A percentile compares a stretch with the other conserved stretches of the same genome.
Conservation (phyloP, 2,888 invertebrate genomes). For the Balanococcus diminutus region DNA sequence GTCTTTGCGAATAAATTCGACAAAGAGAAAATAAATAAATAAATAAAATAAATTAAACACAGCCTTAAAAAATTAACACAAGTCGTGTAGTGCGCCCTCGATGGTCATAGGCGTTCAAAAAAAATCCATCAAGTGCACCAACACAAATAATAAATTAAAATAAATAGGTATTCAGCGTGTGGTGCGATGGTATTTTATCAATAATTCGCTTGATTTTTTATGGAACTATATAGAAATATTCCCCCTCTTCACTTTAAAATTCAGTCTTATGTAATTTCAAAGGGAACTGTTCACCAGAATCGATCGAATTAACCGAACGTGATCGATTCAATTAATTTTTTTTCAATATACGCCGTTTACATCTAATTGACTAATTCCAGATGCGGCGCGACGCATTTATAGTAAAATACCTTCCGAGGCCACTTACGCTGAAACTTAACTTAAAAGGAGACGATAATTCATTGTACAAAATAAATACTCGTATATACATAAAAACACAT, state of each 20-base stretch:
- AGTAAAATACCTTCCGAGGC: not conserved
- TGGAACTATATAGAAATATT: not conserved
- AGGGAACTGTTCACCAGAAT: slow-evolving; percentile 11
- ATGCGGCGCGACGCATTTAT: not conserved
- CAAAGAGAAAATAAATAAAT: not conserved
- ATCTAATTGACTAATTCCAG: slow-evolving; percentile 28
- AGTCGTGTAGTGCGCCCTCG: not conserved
- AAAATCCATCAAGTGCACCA: not conserved
- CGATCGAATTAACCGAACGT: not conserved
- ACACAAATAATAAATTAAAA: not conserved
- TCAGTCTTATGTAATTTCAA: slow-evolving; percentile 18
- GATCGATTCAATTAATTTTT: not conserved
- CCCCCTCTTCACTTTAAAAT: slow-evolving; percentile 4
- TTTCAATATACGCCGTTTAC: not conserved
- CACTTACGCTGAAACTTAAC: slow-evolving; percentile 8
- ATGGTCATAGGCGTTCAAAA: not conserved
- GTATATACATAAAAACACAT: not conserved
- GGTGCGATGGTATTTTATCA: slow-evolving; percentile 1
- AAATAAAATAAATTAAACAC: not conserved
- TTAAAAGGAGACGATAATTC: not conserved
- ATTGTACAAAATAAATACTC: not conserved
- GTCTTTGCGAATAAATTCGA: not conserved
- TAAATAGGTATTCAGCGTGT: not conserved
- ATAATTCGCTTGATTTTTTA: not conserved
- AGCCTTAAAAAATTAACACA: not conserved